Evolutionary conservation across 2,113 vertebrate species (phyloP), one percentile per base, ranked within the genome.

Genomic region (Pandion haliaetus): DNA sequence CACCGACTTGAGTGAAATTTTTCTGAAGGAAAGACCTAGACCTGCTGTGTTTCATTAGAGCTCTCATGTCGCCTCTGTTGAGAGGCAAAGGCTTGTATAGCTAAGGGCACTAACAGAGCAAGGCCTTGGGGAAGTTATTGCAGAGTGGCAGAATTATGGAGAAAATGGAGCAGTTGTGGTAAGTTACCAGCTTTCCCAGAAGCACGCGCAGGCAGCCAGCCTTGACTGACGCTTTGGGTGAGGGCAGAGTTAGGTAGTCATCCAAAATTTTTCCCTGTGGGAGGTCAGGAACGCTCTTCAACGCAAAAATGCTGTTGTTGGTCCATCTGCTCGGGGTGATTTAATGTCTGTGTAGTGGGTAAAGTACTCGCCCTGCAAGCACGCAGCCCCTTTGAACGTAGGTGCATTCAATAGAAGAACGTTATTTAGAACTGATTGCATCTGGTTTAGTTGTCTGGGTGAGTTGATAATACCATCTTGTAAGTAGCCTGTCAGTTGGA

Each of bases 181-280:
- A 40, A 86, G 34, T 36, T 52, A 17, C 4, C 52, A 36, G 0
- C 73, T 81, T n/a, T n/a, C 23, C 73, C 29, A 24, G 82, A 14
- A 66, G 31, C 31, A 13, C 9, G 5, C 40, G 14, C 4, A 26
- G 65, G 40, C 4, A 2, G 17, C 5, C 25, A 20, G 76, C 17
- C 3, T 1, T 8, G 67, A 38, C 8, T 5, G n/a, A 17, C 59
- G 14, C 65, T 59, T 66, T 1, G 0, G 34, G 36, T 1, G 3
- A 18, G 86, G 26, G 61, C 14, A 40, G 52, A 2, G 12, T 20
- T 47, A 17, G 32, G 34, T 34, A 42, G 42, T 18, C 18, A 21
- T 58, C 40, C 57, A 29, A 12, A 83, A 5, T 9, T 25, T n/a
- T 23, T 10, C 49, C 8, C 21, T 59, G 10, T 5, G 40, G 19